Base-by-base conservation (phyloP, 92 coral and sea anemone species). In the Diadumene lineata region DNA sequence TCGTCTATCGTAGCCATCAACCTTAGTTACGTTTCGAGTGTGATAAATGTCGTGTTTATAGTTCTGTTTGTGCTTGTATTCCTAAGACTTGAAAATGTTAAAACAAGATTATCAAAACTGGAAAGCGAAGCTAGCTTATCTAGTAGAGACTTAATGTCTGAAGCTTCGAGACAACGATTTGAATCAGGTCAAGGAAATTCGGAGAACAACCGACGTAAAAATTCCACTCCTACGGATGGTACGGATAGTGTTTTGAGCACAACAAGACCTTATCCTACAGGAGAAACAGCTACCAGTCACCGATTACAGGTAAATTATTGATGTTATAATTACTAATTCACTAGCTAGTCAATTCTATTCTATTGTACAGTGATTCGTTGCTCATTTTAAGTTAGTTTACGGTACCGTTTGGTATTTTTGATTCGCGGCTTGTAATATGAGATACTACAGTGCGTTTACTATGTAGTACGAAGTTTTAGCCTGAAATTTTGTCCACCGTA, bases 51-150 rank as follows among this genome's bases (percentile, higher is more conserved):
- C 69, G 86, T 86, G 73, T 89, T 94, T 79, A 84, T 92, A 64
- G 88, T 69, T 56, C 85, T 91, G 50, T 88, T 94, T 73, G 96
- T 86, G 79, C 78, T 94, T 50, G 86, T 94, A 69, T 94, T 94
- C 77, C 64, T 90, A 50, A 82, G 77, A 88, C 75, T 89, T 61
- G 79, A 80, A 71, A 81, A 89, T 77, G 75, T 91, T 58, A 85
- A 86, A 85, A 68, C 89, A 69, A 83, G 85, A 60, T 69, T 87
- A 74, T 77, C 79, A 77, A 79, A 61, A 74, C 50, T 83, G 60
- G 85, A 79, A 79, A 68, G 43, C 76, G 69, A 57, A 18, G 73
- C 79, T 56, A 66, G 32, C 22, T 65, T 50, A 26, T 43, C 60
- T 56, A 72, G 43, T 58, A 19, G 65, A 18, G 85, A n/a, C 34